Conservation (phyloP, 1,140 invertebrate genomes). For the Berghia stephanieae region DNA sequence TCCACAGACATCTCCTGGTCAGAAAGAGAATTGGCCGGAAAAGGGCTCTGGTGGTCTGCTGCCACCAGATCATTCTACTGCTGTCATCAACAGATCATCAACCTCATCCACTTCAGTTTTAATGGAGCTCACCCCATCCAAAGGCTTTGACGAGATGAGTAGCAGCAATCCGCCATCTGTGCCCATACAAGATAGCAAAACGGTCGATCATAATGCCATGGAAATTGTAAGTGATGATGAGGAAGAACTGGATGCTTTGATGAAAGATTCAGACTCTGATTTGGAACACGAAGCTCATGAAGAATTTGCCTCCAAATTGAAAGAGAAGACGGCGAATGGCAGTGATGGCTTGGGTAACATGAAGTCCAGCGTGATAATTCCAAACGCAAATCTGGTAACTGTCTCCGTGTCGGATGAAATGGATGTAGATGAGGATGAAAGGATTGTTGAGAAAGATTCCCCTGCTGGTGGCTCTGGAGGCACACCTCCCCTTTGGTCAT, state of each 20-base stretch:
- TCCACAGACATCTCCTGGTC: slow-evolving; percentile 34
- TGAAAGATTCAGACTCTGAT: neutral
- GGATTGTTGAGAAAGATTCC: slow-evolving; percentile 27
- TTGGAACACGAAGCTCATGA: slow-evolving; percentile 26
- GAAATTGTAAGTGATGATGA: slow-evolving; percentile 30
- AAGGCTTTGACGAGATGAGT: neutral
- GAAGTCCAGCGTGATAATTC: too few species aligned
- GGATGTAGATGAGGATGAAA: slow-evolving; percentile 38
- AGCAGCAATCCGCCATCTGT: too few species aligned
- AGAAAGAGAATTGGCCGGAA: slow-evolving; percentile 39
- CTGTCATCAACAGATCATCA: slow-evolving; percentile 28
- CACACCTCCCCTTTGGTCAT: slow-evolving; percentile 9
- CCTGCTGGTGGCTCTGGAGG: slow-evolving; percentile 22
- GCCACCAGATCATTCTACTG: neutral
- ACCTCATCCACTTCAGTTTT: slow-evolving; percentile 43
- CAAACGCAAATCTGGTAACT: slow-evolving; percentile 49
- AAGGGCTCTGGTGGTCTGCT: neutral
- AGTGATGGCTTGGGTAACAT: slow-evolving; percentile 28
- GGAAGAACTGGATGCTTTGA: neutral
- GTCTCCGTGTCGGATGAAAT: slow-evolving; percentile 33
- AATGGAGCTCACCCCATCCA: slow-evolving; percentile 39
- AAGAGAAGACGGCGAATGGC: slow-evolving; percentile 45
- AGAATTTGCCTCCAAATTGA: slow-evolving; percentile 46
- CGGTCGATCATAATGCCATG: slow-evolving; percentile 29
- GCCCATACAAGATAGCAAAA: too few species aligned